These are phyloP conservation scores for Dolomedes plantarius DNA, from an alignment of 2,888 invertebrate genomes.

Conservation along the genomic window DNA sequence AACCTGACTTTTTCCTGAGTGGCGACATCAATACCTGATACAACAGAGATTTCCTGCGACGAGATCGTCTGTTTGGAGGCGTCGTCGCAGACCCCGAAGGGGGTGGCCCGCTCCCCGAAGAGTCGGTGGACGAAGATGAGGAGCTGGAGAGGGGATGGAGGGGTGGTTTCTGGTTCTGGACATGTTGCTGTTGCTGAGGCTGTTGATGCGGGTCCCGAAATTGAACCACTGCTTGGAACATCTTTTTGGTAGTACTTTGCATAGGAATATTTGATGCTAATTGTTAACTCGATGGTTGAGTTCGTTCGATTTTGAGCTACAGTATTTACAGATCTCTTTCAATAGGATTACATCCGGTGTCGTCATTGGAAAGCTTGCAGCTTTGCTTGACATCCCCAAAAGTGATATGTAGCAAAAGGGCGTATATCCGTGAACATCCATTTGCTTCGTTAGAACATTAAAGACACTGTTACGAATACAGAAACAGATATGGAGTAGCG, in stretches of 20 bases:
- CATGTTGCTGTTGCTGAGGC: constrained; percentile 33
- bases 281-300: not conserved
- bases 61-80: constrained; percentile 54
- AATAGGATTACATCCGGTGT: not conserved
- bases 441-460: too few species aligned
- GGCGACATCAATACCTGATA: constrained; percentile 70
- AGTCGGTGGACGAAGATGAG: constrained; percentile 43
- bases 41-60: constrained; percentile 55
- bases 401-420: too few species aligned
- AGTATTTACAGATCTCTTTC: not conserved
- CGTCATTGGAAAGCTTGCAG: not conserved
- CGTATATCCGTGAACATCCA: not conserved
- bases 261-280: constrained; percentile 15
- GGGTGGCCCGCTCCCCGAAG: constrained; percentile 25
- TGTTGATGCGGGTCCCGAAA: constrained; percentile 48
- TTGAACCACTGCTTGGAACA: constrained; percentile 70
- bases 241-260: constrained; percentile 32
- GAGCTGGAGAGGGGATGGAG: constrained; percentile 51
- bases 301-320: not conserved
- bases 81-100: constrained; percentile 46
- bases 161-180: constrained; percentile 44
- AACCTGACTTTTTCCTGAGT: constrained; percentile 60
- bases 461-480: too few species aligned
- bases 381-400: too few species aligned
- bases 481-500: too few species aligned